Conservation (phyloP, 2,113 vertebrate species). For the Dromaius novaehollandiae region DNA sequence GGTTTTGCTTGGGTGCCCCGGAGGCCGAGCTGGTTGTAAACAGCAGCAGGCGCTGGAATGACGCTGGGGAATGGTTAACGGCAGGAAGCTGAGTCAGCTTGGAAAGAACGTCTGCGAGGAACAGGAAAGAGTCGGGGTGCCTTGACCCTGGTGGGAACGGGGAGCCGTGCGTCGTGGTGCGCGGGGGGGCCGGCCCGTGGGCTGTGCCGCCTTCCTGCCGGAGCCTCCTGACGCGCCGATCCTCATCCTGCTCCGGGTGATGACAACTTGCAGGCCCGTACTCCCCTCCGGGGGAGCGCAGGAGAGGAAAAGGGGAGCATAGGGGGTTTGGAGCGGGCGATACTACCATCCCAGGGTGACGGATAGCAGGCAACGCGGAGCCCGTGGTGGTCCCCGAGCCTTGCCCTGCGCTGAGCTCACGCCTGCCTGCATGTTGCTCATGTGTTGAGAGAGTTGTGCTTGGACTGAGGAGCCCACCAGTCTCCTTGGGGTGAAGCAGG, state of each 20-base stretch:
- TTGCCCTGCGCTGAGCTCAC: not conserved
- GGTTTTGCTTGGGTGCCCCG: no score
- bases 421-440: not conserved
- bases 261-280: fast-evolving
- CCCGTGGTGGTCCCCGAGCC: not conserved
- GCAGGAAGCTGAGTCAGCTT: constrained; percentile 41
- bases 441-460: not conserved
- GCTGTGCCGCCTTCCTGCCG: not conserved
- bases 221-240: not conserved
- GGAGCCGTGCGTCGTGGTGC: fast-evolving
- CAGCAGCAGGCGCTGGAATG: no score
- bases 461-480: not conserved
- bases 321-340: not conserved
- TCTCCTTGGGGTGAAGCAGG: fast-evolving
- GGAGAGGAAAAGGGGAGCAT: no score
- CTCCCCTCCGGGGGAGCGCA: not conserved
- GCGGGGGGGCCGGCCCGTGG: no score
- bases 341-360: not conserved
- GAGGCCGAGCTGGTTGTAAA: not conserved
- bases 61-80: not conserved
- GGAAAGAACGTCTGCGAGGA: not conserved
- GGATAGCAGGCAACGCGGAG: not conserved
- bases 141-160: fast-evolving
- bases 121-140: not conserved
- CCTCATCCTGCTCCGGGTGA: not conserved